These are phyloP conservation scores for Drosophila siamana DNA, from an alignment of 2,888 invertebrate species.

Conservation along the genomic window DNA sequence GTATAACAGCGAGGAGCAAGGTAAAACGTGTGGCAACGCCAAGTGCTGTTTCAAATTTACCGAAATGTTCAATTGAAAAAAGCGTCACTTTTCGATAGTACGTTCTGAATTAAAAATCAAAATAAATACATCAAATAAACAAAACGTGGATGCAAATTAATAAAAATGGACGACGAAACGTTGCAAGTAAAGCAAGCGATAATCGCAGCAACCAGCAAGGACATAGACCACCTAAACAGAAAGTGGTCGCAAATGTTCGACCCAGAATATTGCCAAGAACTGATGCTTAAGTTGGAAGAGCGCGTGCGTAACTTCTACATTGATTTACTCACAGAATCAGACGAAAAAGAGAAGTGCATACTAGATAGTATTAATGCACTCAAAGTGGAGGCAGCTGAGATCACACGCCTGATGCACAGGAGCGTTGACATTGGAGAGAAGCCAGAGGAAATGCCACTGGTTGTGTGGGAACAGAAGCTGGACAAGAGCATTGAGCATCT, in stretches of 20 bases:
- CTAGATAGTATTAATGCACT: slow-evolving; percentile 86
- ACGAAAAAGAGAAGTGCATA: slow-evolving; percentile 86
- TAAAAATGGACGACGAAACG: slow-evolving; percentile 29
- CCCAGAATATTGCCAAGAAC: slow-evolving; percentile 67
- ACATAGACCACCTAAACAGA: slow-evolving; percentile 67
- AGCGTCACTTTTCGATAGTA: slow-evolving; percentile 12
- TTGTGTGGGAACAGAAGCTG: slow-evolving; percentile 87
- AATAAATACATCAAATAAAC: not conserved
- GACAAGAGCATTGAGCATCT: slow-evolving; percentile 87
- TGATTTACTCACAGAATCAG: slow-evolving; percentile 88
- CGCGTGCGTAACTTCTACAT: slow-evolving; percentile 87
- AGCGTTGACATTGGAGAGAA: slow-evolving; percentile 68
- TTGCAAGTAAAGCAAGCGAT: slow-evolving; percentile 60
- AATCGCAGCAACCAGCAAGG: slow-evolving; percentile 67
- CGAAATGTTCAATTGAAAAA: slow-evolving; percentile 18
- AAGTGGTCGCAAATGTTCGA: slow-evolving; percentile 83
- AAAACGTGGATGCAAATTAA: not conserved
- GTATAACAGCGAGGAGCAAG: no score
- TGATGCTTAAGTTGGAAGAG: slow-evolving; percentile 75
- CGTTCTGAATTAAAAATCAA: not conserved
- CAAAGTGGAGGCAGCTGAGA: slow-evolving; percentile 73
- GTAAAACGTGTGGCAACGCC: slow-evolving; percentile 4
- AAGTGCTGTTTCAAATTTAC: slow-evolving; percentile 19
- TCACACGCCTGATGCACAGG: slow-evolving; percentile 79
- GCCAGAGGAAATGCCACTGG: slow-evolving; percentile 82